phyloP scores from a whole-genome alignment of 2,797 vertebrate species.

The Distichodus sexfasciatus region DNA sequence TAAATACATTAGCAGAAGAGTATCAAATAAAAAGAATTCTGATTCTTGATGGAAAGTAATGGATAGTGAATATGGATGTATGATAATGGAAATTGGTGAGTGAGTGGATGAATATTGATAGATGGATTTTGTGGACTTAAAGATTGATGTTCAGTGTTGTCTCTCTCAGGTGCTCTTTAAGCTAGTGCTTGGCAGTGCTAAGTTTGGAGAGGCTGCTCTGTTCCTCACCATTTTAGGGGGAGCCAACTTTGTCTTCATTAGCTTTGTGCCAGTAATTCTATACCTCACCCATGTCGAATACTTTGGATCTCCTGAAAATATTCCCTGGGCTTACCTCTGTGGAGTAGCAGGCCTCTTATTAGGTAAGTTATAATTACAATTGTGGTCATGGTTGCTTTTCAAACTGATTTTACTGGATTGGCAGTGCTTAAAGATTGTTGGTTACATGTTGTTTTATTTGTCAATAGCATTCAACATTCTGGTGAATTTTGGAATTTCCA shows the following conservation, averaged over 20 bases:
- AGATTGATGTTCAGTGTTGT: not conserved
- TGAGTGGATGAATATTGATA: no score
- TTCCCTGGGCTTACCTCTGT: conserved; percentile 91
- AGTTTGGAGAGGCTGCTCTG: conserved; percentile 96
- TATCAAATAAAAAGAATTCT: no score
- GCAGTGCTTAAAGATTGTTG: not conserved
- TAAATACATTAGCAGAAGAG: no score
- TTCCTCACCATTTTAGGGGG: conserved; percentile 89
- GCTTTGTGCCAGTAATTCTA: conserved; percentile 88
- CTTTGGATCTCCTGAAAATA: conserved; percentile 79
- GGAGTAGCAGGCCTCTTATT: conserved; percentile 90
- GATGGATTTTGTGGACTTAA: no score
- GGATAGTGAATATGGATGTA: no score
- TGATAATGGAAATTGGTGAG: no score
- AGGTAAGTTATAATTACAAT: conserved; percentile 66
- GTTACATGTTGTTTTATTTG: conserved; percentile 16
- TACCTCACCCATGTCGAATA: conserved; percentile 96
- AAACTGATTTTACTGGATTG: not conserved
- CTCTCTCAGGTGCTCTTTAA: conserved; percentile 90
- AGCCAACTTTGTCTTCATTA: conserved; percentile 89
- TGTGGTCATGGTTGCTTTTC: no score
- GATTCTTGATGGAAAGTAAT: no score
- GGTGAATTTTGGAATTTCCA: conserved; percentile 95
- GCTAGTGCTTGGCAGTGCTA: conserved; percentile 93
- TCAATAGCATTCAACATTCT: conserved; percentile 92